Base-by-base conservation (phyloP, 1,140 invertebrate species). In the Magallana angulata region DNA sequence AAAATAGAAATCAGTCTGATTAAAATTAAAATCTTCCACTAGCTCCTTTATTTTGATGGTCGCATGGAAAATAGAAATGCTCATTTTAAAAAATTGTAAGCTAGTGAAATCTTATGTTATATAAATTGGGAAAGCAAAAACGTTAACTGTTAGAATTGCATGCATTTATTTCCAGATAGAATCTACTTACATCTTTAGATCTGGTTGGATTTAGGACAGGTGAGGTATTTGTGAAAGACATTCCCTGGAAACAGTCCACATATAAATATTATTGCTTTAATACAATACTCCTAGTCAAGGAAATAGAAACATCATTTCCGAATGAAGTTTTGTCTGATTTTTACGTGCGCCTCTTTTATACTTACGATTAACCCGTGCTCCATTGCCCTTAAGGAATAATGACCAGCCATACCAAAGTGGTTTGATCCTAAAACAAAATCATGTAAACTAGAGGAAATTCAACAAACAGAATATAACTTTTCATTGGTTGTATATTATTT, bases 181-280 rank as follows among this genome's bases (percentile, higher is more conserved):
- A 36, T 36, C 36, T 30, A 12, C 24, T 81, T 58, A 89, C 96
- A 93, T 96, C 94, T 94, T 97, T 97, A 87, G 97, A 97, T 86
- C 98, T 95, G 0, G 98, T 98, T 0, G 98, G 98, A 0, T 97
- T 97, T 94, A 98, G 96, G 60, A 98, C 93, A 0, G 98, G 98
- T 8, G 98, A 98, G 0, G 98, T 98, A 92, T 99, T 99, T 1
- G 98, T 99, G 93, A 98, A 98, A 24, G 97, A 97, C 95, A 99
- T 97, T 8, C 98, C 98, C 96, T 96, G 89, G 59, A 92, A 92
- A 82, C 71, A 8, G 81, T 36, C 56, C 14, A 82, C 16, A 56
- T 7, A 82, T 16, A 14, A 24, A 5, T 76, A 76, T 24, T 76
- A 18, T 36, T 36, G 36, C 36, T 36, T 36, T 36, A 36, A 36